These are phyloP conservation scores for Popillia japonica DNA, from an alignment of 1,140 invertebrate genomes.

Conservation along the genomic window DNA sequence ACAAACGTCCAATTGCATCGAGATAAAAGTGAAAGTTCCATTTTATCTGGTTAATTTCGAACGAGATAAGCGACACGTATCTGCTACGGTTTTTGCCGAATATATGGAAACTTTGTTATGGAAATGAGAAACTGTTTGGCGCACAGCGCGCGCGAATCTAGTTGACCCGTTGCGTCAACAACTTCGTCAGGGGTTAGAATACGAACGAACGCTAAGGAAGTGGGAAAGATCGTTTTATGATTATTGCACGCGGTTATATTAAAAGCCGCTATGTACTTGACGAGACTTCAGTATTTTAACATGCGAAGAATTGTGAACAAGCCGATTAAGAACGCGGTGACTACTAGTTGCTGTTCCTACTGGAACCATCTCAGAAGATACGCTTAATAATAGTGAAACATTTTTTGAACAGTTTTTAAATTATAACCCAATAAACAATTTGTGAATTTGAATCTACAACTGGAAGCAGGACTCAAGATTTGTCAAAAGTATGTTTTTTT, in stretches of 20 bases:
- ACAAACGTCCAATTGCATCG: not conserved
- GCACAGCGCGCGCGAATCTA: not conserved
- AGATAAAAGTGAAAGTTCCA: not conserved
- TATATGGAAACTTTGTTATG: not conserved
- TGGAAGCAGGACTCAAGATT: not conserved
- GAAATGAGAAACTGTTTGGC: not conserved
- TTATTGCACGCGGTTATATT: constrained; percentile 17
- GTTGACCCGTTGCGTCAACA: constrained; percentile 18
- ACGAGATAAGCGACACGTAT: not conserved
- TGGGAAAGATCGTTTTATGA: constrained; percentile 21
- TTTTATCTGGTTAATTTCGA: not conserved
- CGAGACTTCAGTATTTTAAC: constrained; percentile 16
- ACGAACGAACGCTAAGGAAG: constrained; percentile 10
- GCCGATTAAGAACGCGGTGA: not conserved
- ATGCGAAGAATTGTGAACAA: constrained; percentile 28
- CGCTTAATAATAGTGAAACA: not conserved
- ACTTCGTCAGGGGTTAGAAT: not conserved
- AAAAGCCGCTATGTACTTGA: not conserved
- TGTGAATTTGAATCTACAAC: not conserved
- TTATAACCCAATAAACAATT: not conserved
- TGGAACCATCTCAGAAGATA: not conserved
- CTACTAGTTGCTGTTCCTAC: not conserved
- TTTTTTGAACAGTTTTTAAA: not conserved
- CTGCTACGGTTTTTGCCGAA: not conserved
- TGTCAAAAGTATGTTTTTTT: not conserved